Conservation (phyloP, 2,797 vertebrate species). For the Acanthurus leucopareius region DNA sequence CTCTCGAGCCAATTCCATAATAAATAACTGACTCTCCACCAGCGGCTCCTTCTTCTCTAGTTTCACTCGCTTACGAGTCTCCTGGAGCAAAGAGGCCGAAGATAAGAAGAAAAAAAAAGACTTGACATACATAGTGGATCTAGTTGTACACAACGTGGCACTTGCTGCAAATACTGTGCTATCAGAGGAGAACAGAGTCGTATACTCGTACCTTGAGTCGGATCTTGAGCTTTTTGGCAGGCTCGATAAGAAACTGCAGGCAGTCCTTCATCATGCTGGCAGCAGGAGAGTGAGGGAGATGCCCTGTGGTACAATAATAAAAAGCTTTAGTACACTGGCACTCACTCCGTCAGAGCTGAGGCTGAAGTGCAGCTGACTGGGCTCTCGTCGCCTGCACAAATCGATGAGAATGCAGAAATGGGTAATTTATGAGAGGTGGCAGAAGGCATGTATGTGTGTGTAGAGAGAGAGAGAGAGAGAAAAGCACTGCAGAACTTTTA, state of each 20-base stretch:
- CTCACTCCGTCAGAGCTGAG: constrained; percentile 47
- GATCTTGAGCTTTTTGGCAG: constrained; percentile 87
- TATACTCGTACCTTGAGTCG: constrained; percentile 80
- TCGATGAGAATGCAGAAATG: constrained; percentile 71
- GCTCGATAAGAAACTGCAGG: constrained; percentile 87
- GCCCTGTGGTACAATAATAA: constrained; percentile 68
- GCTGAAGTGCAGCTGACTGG: constrained; percentile 59
- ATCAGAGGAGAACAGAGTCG: not conserved
- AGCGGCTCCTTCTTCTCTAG: constrained; percentile 82
- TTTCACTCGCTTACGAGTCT: constrained; percentile 81
- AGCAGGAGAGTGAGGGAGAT: constrained; percentile 57
- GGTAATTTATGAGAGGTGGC: constrained; percentile 63
- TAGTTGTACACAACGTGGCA: not conserved
- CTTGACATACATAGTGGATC: not conserved
- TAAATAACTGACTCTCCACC: constrained; percentile 85
- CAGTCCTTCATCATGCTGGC: constrained; percentile 87
- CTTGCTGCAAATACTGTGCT: not conserved
- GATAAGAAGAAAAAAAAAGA: not conserved
- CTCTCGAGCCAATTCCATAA: constrained; percentile 86
- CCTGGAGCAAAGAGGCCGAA: constrained; percentile 63
- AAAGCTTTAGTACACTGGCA: constrained; percentile 66
- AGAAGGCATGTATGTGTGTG: constrained; percentile 34
- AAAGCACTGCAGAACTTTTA: constrained; percentile 73
- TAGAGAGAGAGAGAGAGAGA: constrained; percentile 15
- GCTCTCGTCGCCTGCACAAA: constrained; percentile 45